These are phyloP conservation scores for Huso huso DNA, from an alignment of 2,797 vertebrate genomes.

Conservation along the genomic window DNA sequence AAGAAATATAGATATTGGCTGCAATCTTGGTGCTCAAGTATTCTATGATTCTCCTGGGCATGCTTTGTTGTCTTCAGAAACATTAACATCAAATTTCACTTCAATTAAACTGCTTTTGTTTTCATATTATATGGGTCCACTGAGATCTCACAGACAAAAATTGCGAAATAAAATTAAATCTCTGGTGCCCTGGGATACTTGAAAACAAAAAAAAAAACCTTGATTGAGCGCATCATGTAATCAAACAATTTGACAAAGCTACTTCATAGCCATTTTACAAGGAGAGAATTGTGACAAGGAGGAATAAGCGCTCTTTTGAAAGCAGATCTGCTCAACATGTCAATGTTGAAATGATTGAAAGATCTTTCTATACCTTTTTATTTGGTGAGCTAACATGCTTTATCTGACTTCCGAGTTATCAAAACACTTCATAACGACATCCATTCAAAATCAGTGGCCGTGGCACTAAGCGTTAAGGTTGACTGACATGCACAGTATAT, in stretches of 20 bases:
- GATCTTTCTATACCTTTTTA: not conserved
- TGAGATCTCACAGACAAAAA: no score
- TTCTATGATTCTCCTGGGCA: no score
- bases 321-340: not conserved
- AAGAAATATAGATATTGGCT: no score
- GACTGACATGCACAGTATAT: not conserved
- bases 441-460: not conserved
- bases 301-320: not conserved
- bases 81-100: no score
- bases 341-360: not conserved
- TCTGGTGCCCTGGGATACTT: no score
- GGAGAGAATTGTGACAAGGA: not conserved
- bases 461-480: not conserved
- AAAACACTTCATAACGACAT: not conserved
- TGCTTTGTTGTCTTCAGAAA: no score
- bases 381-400: not conserved
- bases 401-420: not conserved
- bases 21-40: no score
- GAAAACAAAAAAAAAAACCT: no score
- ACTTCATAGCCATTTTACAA: not conserved
- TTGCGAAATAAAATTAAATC: no score
- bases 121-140: no score
- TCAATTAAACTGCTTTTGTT: no score
- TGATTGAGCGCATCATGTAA: not conserved
- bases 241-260: not conserved